These are phyloP conservation scores for Entelurus aequoreus DNA, from an alignment of 2,113 vertebrate genomes.

Conservation along the genomic window DNA sequence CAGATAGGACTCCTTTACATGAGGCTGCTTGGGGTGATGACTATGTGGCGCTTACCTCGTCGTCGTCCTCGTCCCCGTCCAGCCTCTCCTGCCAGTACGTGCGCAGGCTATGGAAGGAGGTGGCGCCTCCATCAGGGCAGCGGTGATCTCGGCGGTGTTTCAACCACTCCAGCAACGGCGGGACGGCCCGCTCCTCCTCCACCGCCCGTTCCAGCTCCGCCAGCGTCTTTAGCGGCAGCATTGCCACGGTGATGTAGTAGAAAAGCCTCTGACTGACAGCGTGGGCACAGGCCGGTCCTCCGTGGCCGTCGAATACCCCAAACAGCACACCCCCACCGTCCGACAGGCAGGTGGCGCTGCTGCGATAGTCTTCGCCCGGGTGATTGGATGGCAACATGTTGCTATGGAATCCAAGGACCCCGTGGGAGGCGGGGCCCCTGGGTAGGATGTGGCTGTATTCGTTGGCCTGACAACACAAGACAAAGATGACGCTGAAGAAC, in stretches of 20 bases:
- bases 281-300: constrained; percentile 51
- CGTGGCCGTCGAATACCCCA: constrained; percentile 66
- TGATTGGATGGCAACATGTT: constrained; percentile 60
- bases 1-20: constrained; percentile 7
- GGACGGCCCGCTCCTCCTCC: constrained; percentile 50
- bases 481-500: background rate
- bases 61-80: constrained; percentile 14
- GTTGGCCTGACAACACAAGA: constrained; percentile 43
- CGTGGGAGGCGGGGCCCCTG: constrained; percentile 40
- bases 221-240: constrained; percentile 47
- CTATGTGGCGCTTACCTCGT: constrained; percentile 21
- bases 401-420: constrained; percentile 62
- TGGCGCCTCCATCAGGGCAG: constrained; percentile 29
- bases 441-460: constrained; percentile 52
- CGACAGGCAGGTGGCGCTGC: constrained; percentile 59
- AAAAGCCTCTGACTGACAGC: constrained; percentile 63
- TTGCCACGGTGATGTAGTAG: constrained; percentile 59
- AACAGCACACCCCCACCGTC: constrained; percentile 48
- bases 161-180: constrained; percentile 63
- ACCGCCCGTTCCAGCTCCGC: constrained; percentile 55
- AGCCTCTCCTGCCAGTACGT: constrained; percentile 67
- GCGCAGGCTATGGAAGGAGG: constrained; percentile 58
- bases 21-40: background rate
- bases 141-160: constrained; percentile 49
- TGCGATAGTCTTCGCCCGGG: constrained; percentile 58